A percentile compares a stretch with the other conserved stretches of the same genome.
Evolutionary conservation across 2,888 invertebrate genomes (phyloP).

Genomic region (Ornithoptera priamus): DNA sequence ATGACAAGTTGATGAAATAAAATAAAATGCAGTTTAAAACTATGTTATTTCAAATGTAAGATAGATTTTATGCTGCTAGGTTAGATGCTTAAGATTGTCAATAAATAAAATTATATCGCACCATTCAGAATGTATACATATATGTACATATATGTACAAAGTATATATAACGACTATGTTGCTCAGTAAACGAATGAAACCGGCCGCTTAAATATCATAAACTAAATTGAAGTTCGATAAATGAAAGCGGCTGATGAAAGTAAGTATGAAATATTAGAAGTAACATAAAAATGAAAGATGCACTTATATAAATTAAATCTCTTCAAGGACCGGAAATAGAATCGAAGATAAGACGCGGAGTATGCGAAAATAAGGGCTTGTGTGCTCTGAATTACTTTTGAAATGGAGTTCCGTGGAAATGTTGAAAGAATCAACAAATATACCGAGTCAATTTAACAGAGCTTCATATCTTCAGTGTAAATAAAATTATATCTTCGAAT

Average conservation of each 20-base stretch:
- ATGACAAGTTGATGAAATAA: no score
- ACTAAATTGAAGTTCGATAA: not conserved
- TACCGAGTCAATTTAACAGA: not conserved
- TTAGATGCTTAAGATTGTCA: no score
- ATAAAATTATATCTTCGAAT: not conserved
- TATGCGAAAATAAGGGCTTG: constrained; percentile 23
- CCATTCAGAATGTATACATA: no score
- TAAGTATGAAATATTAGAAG: constrained; percentile 28
- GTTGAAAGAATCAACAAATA: constrained; percentile 7
- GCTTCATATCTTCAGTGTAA: not conserved
- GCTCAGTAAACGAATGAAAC: not conserved
- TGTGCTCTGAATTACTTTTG: constrained; percentile 15
- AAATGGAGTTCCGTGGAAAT: constrained; percentile 15
- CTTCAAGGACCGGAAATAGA: constrained; percentile 33
- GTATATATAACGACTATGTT: no score
- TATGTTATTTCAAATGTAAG: no score
- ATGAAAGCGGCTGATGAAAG: constrained; percentile 9
- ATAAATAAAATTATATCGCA: no score
- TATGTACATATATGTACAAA: no score
- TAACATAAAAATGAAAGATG: constrained; percentile 35
- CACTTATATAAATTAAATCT: constrained; percentile 45
- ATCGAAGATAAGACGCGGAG: constrained; percentile 35
- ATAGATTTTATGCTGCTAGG: no score
- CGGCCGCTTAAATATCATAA: constrained; percentile 1
- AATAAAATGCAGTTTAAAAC: no score